Evolutionary conservation across 2,888 invertebrate species (phyloP).

Genomic region (Hermaeophaga mercurialis): DNA sequence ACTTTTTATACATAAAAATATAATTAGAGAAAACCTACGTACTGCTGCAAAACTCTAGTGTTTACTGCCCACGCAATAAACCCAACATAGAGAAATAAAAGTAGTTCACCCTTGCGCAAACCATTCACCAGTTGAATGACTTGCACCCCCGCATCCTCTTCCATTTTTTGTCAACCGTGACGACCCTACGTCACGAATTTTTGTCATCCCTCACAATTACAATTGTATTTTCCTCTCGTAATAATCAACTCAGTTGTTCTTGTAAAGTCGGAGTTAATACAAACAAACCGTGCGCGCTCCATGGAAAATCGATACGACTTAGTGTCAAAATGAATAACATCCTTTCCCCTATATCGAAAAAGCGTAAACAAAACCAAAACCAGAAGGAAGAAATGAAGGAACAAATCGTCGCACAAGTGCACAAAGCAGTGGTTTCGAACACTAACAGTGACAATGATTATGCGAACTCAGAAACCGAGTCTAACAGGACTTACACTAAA

Average conservation of each 20-base stretch:
- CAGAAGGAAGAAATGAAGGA: conserved; percentile 53
- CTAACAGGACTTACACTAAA: conserved; percentile 36
- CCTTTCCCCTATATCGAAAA: conserved; percentile 46
- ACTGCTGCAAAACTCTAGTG: no score
- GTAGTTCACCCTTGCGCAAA: conserved; percentile 27
- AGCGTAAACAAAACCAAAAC: conserved; percentile 50
- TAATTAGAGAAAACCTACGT: no score
- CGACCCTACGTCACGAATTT: no score
- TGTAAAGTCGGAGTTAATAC: no score
- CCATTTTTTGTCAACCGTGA: neutral
- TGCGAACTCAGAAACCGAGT: conserved; percentile 44
- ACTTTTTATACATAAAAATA: no score
- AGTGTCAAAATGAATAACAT: conserved; percentile 18
- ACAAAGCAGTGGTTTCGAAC: conserved; percentile 50
- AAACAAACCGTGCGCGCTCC: conserved; percentile 22
- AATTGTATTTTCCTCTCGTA: no score
- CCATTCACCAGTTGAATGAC: conserved; percentile 28
- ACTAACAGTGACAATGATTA: conserved; percentile 49
- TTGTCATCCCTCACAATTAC: no score
- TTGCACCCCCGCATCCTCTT: conserved; percentile 5
- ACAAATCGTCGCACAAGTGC: conserved; percentile 56
- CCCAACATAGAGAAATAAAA: conserved; percentile 11
- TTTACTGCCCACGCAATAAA: neutral
- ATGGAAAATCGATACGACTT: conserved; percentile 18
- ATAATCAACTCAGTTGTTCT: no score